phyloP scores from a whole-genome alignment of 2,113 vertebrate species.

The Arvicanthis niloticus region DNA sequence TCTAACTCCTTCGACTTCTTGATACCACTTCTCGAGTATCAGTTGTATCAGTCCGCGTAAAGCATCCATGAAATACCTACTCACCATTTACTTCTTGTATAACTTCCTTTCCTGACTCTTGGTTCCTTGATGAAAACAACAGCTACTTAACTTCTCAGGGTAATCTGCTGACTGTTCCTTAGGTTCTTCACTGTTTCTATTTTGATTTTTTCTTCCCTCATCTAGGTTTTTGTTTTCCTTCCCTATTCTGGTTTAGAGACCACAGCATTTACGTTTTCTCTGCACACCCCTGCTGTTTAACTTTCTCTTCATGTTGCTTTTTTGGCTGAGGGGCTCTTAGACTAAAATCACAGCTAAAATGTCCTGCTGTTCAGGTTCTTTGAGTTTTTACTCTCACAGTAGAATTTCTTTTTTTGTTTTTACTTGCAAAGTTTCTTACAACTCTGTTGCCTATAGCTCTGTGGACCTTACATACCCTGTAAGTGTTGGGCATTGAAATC shows the following conservation, averaged over 20 bases:
- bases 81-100: not conserved
- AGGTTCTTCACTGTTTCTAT: not conserved
- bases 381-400: constrained; percentile 30
- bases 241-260: constrained; percentile 69
- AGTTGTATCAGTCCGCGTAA: not conserved
- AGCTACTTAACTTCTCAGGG: not conserved
- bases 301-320: constrained; percentile 72
- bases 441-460: not conserved
- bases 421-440: constrained; percentile 37
- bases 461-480: not conserved
- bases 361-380: constrained; percentile 67
- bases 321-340: constrained; percentile 54
- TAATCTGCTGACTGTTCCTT: constrained; percentile 59
- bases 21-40: not conserved
- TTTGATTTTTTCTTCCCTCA: constrained; percentile 67
- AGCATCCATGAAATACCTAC: not conserved
- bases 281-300: constrained; percentile 61
- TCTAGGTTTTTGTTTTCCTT: constrained; percentile 55
- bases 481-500: not conserved
- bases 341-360: constrained; percentile 67
- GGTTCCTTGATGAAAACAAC: not conserved
- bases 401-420: constrained; percentile 50
- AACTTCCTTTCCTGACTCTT: not conserved
- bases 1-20: not conserved
- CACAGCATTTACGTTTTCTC: not conserved